Evolutionary conservation across 2,888 invertebrate species (phyloP).

Genomic region (Nowickia ferox): DNA sequence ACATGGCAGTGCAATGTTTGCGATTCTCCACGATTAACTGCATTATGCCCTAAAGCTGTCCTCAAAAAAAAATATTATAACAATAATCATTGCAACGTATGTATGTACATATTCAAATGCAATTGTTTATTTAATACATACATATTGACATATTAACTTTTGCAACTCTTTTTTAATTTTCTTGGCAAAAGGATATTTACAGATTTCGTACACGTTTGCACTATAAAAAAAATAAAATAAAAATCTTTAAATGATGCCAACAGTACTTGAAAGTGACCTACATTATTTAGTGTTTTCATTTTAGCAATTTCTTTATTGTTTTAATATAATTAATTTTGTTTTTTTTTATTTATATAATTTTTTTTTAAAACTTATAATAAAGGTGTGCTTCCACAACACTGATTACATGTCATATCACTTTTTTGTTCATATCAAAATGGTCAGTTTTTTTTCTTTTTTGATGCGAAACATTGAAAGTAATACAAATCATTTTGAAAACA

Average conservation of each 20-base stretch:
- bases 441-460: slow-evolving; percentile 14
- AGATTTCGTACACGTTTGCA: slow-evolving; percentile 36
- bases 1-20: too few species aligned
- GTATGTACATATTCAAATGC: not conserved
- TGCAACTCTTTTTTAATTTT: not conserved
- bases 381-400: slow-evolving; percentile 29
- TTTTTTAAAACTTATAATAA: slow-evolving; percentile 14
- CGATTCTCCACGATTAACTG: too few species aligned
- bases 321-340: not conserved
- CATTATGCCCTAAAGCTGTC: too few species aligned
- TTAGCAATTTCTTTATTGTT: slow-evolving; percentile 41
- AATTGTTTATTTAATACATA: not conserved
- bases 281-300: slow-evolving; percentile 29
- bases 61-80: too few species aligned
- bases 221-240: not conserved
- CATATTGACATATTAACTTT: not conserved
- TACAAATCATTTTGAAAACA: slow-evolving; percentile 37
- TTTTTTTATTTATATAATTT: slow-evolving; percentile 18
- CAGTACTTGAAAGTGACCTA: slow-evolving; percentile 44
- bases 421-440: slow-evolving; percentile 34
- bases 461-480: slow-evolving; percentile 29
- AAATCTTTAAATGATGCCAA: not conserved
- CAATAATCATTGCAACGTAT: too few species aligned
- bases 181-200: slow-evolving; percentile 38
- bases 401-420: slow-evolving; percentile 3